phyloP scores from a whole-genome alignment of 1,140 invertebrate species.

The Rhopalosiphum maidis region DNA sequence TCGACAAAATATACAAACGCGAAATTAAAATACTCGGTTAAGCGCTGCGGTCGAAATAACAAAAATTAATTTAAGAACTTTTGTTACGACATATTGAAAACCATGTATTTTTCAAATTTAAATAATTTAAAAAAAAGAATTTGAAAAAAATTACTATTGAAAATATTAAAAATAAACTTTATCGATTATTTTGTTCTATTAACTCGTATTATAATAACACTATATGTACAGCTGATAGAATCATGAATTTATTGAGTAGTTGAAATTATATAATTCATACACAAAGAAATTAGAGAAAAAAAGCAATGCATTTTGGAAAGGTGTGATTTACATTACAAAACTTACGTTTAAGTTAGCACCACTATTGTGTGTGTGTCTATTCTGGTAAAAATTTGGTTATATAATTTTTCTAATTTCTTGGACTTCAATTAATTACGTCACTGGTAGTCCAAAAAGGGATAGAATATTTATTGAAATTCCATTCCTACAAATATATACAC shows the following conservation, averaged over 20 bases:
- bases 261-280: background rate
- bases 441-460: background rate
- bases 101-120: too few species aligned
- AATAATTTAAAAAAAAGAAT: too few species aligned
- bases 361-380: background rate
- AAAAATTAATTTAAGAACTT: background rate
- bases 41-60: background rate
- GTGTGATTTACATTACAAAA: background rate
- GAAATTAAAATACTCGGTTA: background rate
- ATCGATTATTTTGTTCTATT: too few species aligned
- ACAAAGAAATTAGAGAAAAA: background rate
- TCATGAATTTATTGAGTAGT: background rate
- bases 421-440: constrained; percentile 28
- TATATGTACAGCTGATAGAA: background rate
- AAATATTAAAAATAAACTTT: too few species aligned
- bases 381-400: constrained; percentile 7
- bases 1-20: background rate
- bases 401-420: constrained; percentile 28
- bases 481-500: background rate
- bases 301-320: background rate
- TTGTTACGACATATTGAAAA: background rate
- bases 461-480: constrained; percentile 37
- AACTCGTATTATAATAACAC: background rate
- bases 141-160: too few species aligned
- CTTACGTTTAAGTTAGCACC: background rate